These are phyloP conservation scores for Dendroctonus valens DNA, from an alignment of 1,140 invertebrate species.

Conservation along the genomic window DNA sequence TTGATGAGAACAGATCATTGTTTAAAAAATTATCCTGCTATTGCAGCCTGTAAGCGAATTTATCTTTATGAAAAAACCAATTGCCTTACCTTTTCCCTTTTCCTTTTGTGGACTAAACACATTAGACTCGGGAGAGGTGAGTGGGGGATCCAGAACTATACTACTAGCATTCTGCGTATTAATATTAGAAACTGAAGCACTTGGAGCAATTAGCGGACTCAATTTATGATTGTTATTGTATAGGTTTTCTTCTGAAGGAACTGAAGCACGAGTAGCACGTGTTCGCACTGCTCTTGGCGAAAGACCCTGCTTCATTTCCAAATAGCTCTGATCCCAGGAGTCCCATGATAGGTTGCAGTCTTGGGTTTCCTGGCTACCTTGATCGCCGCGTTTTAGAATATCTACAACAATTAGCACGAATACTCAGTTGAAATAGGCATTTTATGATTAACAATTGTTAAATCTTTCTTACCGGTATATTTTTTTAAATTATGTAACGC, in stretches of 20 bases:
- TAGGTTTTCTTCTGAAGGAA: conserved; percentile 62
- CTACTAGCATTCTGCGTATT: conserved; percentile 47
- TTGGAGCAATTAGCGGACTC: conserved; percentile 45
- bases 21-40: not conserved
- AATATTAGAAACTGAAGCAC: conserved; percentile 49
- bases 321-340: conserved; percentile 72
- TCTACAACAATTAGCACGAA: conserved; percentile 52
- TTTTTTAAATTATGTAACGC: conserved; percentile 82
- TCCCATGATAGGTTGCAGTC: conserved; percentile 85
- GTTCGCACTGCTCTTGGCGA: conserved; percentile 60
- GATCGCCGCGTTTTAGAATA: conserved; percentile 56
- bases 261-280: conserved; percentile 56
- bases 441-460: not conserved
- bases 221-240: conserved; percentile 53
- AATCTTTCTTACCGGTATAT: conserved; percentile 66
- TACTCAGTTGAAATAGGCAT: not conserved
- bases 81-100: conserved; percentile 46
- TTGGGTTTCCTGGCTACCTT: conserved; percentile 52
- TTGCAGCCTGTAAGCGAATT: not conserved
- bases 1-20: not conserved
- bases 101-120: conserved; percentile 26
- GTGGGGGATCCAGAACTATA: conserved; percentile 41
- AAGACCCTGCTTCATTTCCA: conserved; percentile 49
- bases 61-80: not conserved
- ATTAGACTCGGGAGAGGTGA: conserved; percentile 44